phyloP scores from a whole-genome alignment of 1,140 invertebrate genomes.

The Nylanderia fulva region DNA sequence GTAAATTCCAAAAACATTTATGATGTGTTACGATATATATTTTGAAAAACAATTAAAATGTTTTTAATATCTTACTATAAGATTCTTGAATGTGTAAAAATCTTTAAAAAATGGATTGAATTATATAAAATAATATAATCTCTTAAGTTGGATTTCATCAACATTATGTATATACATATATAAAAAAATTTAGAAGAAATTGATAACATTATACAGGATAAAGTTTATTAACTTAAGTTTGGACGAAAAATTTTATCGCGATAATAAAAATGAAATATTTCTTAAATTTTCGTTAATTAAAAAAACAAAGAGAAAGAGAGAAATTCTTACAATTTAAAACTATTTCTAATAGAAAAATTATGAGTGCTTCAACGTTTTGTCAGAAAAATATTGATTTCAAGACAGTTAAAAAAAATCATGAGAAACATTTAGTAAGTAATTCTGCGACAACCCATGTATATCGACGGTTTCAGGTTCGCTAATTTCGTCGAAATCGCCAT shows the following conservation, averaged over 20 bases:
- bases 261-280: no score
- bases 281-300: no score
- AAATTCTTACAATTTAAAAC: no score
- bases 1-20: neutral
- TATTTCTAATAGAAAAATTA: neutral
- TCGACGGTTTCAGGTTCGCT: neutral
- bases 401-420: neutral
- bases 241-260: no score
- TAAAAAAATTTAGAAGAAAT: neutral
- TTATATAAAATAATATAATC: neutral
- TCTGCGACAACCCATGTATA: neutral
- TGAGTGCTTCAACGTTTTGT: neutral
- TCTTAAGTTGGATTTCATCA: constrained; percentile 5
- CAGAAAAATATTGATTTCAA: neutral
- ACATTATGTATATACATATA: neutral
- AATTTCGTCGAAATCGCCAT: constrained; percentile 11
- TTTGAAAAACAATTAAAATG: neutral
- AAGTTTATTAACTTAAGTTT: neutral
- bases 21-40: neutral
- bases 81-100: neutral
- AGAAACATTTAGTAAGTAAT: neutral
- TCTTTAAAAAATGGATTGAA: neutral
- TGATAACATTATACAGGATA: no score
- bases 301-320: no score
- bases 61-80: neutral